Evolutionary conservation across 2,797 vertebrate species (phyloP).

Genomic region (Apodemus agrarius): DNA sequence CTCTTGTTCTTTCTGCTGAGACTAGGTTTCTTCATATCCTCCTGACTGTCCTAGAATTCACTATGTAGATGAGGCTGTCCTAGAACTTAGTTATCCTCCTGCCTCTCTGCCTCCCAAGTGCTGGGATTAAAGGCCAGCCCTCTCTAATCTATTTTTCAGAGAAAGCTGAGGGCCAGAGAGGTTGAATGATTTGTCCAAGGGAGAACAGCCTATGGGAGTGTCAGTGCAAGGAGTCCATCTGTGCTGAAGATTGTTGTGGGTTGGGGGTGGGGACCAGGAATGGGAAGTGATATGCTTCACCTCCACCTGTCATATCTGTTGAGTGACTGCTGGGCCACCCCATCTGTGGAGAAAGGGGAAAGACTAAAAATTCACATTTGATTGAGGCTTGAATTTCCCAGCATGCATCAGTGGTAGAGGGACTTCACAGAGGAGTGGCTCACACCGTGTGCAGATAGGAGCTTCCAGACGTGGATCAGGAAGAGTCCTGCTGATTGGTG

Average conservation of each 20-base stretch:
- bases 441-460: not conserved
- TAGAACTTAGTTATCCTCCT: not conserved
- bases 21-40: not conserved
- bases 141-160: not conserved
- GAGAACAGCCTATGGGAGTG: not conserved
- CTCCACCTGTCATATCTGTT: not conserved
- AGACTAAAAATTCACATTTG: not conserved
- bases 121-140: not conserved
- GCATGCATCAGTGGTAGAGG: not conserved
- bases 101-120: not conserved
- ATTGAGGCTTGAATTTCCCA: not conserved
- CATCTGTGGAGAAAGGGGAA: fast-evolving
- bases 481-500: not conserved
- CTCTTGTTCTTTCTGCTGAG: no score
- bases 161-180: not conserved
- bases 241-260: not conserved
- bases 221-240: not conserved
- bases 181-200: not conserved
- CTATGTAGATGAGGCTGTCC: not conserved
- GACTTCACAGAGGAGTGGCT: not conserved
- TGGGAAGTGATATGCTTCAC: no score
- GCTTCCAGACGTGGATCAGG: not conserved
- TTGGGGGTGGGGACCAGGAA: not conserved
- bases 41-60: not conserved
- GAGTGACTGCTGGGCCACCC: not conserved